Conservation (phyloP, 1,140 invertebrate genomes). For the Phenacoccus solenopsis region DNA sequence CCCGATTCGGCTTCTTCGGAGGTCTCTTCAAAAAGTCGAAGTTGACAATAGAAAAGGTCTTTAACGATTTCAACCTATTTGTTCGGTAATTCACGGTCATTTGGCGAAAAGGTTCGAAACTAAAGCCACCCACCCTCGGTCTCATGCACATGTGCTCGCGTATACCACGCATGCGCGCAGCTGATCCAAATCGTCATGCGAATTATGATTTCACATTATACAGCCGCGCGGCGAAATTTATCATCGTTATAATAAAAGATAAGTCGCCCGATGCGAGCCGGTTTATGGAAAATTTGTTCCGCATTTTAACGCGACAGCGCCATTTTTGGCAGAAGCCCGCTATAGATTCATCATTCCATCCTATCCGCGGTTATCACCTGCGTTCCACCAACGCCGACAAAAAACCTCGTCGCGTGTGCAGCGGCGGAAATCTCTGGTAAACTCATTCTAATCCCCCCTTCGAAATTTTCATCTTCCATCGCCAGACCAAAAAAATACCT, state of each 20-base stretch:
- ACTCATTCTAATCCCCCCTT: too few relatives aligned
- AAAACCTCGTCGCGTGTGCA: background rate
- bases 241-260: constrained; percentile 6
- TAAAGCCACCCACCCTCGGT: constrained; percentile 9
- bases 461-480: background rate
- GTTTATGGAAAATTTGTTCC: constrained; percentile 15
- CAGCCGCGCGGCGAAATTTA: background rate
- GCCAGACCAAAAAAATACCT: background rate
- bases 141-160: background rate
- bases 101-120: constrained; percentile 8
- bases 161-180: background rate
- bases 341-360: background rate
- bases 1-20: background rate
- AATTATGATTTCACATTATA: background rate
- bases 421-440: too few relatives aligned
- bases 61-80: constrained; percentile 14
- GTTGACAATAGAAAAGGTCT: background rate
- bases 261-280: background rate
- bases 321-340: constrained; percentile 9
- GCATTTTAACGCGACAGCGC: background rate
- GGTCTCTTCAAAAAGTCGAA: background rate
- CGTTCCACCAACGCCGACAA: background rate
- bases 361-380: background rate
- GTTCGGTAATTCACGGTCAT: constrained; percentile 10
- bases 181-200: constrained; percentile 6